These are phyloP conservation scores for Bombus breviceps DNA, from an alignment of 1,140 invertebrate species.

Conservation along the genomic window DNA sequence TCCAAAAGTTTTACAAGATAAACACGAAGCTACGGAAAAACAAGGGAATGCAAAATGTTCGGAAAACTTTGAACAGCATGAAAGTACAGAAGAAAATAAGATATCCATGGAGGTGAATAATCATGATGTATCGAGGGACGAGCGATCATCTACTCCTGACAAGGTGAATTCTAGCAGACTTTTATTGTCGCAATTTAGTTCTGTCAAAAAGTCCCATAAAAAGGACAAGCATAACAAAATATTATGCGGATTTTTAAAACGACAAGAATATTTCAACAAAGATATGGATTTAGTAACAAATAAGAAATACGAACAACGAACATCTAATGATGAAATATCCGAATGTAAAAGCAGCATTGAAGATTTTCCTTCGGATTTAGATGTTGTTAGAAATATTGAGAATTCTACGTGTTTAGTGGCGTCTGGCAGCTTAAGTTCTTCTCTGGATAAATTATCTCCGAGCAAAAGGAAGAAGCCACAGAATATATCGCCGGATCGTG, in stretches of 20 bases:
- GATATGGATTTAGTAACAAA: background rate
- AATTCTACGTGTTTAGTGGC: background rate
- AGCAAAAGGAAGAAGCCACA: conserved; percentile 68
- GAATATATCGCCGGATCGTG: too few relatives aligned
- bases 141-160: conserved; percentile 74
- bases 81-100: background rate
- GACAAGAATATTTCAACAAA: conserved; percentile 62
- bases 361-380: background rate
- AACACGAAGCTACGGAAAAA: background rate
- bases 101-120: background rate
- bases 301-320: background rate
- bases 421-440: background rate
- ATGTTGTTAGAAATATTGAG: background rate
- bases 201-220: conserved; percentile 78
- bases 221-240: conserved; percentile 77
- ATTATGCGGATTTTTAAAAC: conserved; percentile 62
- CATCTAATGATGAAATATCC: background rate
- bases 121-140: background rate
- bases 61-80: background rate
- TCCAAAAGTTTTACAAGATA: conserved; percentile 46
- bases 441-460: conserved; percentile 52
- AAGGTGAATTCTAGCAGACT: conserved; percentile 76
- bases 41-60: background rate
- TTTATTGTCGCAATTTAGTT: conserved; percentile 73
- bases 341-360: background rate